Conservation (phyloP, 1,140 invertebrate species). For the Amyelois transitella region DNA sequence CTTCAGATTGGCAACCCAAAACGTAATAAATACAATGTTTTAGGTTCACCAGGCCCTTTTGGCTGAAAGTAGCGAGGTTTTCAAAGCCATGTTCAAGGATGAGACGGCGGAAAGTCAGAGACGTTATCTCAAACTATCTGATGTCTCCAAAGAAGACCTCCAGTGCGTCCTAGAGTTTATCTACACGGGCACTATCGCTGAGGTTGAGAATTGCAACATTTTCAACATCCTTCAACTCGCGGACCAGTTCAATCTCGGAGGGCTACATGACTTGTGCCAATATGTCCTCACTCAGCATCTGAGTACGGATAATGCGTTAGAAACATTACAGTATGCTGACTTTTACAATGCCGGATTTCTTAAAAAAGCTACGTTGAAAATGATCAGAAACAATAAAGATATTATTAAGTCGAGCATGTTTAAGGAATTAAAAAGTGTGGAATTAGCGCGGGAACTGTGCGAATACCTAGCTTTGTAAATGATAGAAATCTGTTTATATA, state of each 20-base stretch:
- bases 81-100: slow-evolving; percentile 63
- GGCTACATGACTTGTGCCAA: slow-evolving; percentile 43
- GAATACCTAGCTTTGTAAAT: slow-evolving; percentile 28
- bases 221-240: slow-evolving; percentile 49
- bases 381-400: slow-evolving; percentile 44
- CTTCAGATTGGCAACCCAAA: no score
- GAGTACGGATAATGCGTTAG: slow-evolving; percentile 44
- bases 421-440: slow-evolving; percentile 45
- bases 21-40: not conserved
- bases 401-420: slow-evolving; percentile 38
- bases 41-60: slow-evolving; percentile 49
- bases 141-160: slow-evolving; percentile 50
- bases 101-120: slow-evolving; percentile 59
- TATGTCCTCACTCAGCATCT: slow-evolving; percentile 38
- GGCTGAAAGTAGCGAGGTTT: slow-evolving; percentile 52
- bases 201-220: slow-evolving; percentile 44
- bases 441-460: slow-evolving; percentile 48
- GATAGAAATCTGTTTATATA: not conserved
- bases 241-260: slow-evolving; percentile 47
- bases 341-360: slow-evolving; percentile 46
- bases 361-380: slow-evolving; percentile 45
- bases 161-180: slow-evolving; percentile 46
- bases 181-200: slow-evolving; percentile 51
- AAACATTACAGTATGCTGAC: slow-evolving; percentile 46
- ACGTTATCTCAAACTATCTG: slow-evolving; percentile 47